Evolutionary conservation across 2,888 invertebrate species (phyloP).

Genomic region (Campoplex nolae): DNA sequence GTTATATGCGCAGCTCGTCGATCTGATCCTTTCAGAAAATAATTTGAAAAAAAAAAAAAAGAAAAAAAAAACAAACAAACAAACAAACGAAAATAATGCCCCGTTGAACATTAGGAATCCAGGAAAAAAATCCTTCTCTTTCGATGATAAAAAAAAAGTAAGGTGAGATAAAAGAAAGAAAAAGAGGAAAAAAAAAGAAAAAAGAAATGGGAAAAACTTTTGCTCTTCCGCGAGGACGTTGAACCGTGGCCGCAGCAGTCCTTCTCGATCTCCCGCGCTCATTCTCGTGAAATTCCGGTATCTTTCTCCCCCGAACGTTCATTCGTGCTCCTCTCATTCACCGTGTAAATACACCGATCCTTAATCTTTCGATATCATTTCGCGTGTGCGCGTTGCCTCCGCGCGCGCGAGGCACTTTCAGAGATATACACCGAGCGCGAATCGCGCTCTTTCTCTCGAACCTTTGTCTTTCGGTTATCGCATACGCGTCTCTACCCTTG

Average conservation of each 20-base stretch:
- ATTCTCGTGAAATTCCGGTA: conserved; percentile 42
- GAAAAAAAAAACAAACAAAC: not conserved
- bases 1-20: not conserved
- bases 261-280: conserved; percentile 26
- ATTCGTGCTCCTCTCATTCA: conserved; percentile 49
- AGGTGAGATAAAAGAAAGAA: conserved; percentile 13
- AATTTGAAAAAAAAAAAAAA: not conserved
- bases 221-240: conserved; percentile 48
- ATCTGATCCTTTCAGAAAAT: not conserved
- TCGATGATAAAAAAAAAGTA: not conserved
- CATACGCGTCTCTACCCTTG: conserved; percentile 56
- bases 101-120: not conserved
- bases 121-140: not conserved
- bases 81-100: not conserved
- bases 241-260: conserved; percentile 34
- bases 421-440: conserved; percentile 41
- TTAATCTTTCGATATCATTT: conserved; percentile 65
- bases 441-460: conserved; percentile 34
- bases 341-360: conserved; percentile 44
- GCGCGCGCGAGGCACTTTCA: conserved; percentile 39
- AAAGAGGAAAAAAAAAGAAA: conserved; percentile 15
- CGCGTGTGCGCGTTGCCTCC: conserved; percentile 61
- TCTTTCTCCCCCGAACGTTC: conserved; percentile 26
- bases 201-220: conserved; percentile 40
- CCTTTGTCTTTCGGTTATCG: conserved; percentile 64